A percentile compares a stretch with the other conserved stretches of the same genome.
These are phyloP conservation scores for Scarus forsteni DNA, from an alignment of 2,797 vertebrate genomes.

Conservation along the genomic window DNA sequence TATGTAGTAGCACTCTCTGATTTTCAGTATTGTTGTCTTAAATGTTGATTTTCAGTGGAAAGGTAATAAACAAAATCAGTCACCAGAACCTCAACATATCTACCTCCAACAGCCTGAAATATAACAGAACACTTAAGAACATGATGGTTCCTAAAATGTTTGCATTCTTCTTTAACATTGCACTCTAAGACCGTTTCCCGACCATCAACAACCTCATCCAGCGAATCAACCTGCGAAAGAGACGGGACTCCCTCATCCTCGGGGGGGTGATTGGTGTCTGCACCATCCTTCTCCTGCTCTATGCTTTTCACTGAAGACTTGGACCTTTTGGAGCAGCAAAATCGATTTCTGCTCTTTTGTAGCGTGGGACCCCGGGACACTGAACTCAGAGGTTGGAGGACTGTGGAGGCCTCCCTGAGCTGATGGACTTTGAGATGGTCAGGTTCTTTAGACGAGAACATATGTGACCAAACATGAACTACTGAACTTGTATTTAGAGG, in stretches of 20 bases:
- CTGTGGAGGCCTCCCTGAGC: conserved; percentile 52
- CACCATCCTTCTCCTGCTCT: conserved; percentile 94
- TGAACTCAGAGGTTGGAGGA: conserved; percentile 54
- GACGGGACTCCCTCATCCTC: conserved; percentile 95
- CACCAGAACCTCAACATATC: no score
- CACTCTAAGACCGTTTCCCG: conserved; percentile 91
- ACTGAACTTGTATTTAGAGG: conserved; percentile 74
- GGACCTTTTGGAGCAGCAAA: conserved; percentile 55
- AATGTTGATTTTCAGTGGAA: no score
- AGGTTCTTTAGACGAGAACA: conserved; percentile 69
- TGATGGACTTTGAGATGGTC: conserved; percentile 68
- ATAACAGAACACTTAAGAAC: no score
- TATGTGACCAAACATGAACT: conserved; percentile 64
- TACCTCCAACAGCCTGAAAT: no score
- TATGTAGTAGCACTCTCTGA: no score
- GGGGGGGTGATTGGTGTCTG: conserved; percentile 92
- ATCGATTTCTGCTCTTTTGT: conserved; percentile 50
- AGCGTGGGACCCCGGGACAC: conserved; percentile 48
- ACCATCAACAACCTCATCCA: conserved; percentile 98
- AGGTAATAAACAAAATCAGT: no score
- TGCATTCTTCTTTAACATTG: conserved; percentile 62
- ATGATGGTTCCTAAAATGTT: no score
- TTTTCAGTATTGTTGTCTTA: no score
- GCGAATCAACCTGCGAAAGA: conserved; percentile 95
- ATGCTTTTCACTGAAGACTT: conserved; percentile 93